A percentile compares a stretch with the other conserved stretches of the same genome.
phyloP scores from a whole-genome alignment of 2,888 invertebrate species.

The Poecilobothrus nobilitatus region DNA sequence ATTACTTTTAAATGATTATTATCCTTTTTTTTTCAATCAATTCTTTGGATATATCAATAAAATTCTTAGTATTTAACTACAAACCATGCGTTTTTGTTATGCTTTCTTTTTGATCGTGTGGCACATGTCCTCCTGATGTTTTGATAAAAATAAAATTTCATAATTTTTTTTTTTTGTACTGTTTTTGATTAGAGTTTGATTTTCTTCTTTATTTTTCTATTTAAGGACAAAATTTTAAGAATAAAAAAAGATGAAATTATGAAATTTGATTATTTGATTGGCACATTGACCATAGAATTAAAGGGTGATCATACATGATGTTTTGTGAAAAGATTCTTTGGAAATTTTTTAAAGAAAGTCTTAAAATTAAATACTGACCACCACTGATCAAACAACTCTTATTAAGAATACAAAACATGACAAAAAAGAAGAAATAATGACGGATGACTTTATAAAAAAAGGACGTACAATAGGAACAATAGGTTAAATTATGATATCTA shows the following conservation, averaged over 20 bases:
- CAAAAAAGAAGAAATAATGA: not conserved
- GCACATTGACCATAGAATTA: not conserved
- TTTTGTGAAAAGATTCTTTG: not conserved
- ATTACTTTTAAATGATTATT: no score
- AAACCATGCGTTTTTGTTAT: no score
- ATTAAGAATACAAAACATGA: not conserved
- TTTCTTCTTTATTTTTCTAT: not conserved
- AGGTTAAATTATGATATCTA: not conserved
- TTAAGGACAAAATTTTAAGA: not conserved
- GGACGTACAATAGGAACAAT: not conserved
- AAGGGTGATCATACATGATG: not conserved
- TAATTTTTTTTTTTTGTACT: not conserved
- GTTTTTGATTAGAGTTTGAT: no score
- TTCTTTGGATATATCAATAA: no score
- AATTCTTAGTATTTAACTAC: no score
- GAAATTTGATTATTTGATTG: not conserved
- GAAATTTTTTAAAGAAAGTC: not conserved
- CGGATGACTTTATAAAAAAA: not conserved
- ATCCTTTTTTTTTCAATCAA: no score
- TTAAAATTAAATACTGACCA: no score
- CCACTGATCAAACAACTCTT: no score
- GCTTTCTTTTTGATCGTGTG: not conserved
- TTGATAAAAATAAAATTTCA: slow-evolving; percentile 1
- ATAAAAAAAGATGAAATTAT: not conserved
- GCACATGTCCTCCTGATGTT: not conserved